Percentiles rank a stretch among this genome's conserved stretches.
Evolutionary conservation across 2,888 invertebrate species (phyloP).

Genomic region (Timema podura): DNA sequence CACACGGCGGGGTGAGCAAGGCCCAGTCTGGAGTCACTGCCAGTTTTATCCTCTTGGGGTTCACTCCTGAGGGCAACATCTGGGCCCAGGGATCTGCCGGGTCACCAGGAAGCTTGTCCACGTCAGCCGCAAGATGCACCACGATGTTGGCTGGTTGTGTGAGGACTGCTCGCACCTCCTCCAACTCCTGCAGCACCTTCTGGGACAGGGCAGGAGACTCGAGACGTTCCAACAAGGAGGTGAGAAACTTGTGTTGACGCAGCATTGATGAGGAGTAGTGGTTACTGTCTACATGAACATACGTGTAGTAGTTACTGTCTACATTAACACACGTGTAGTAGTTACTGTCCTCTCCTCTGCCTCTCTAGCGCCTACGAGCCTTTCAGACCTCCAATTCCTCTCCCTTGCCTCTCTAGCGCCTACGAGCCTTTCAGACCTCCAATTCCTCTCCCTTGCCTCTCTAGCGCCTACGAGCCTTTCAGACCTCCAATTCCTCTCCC

Average conservation of each 20-base stretch:
- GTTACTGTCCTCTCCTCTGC: conserved; percentile 58
- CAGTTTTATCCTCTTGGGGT: conserved; percentile 35
- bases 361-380: no score
- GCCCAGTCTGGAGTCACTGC: conserved; percentile 48
- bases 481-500: no score
- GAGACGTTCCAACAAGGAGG: conserved; percentile 58
- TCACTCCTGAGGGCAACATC: conserved; percentile 40
- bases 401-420: no score
- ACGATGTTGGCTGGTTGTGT: conserved; percentile 58
- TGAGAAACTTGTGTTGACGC: conserved; percentile 72
- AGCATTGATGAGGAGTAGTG: conserved; percentile 65
- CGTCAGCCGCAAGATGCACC: conserved; percentile 69
- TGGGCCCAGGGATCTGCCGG: conserved; percentile 54
- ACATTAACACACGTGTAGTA: conserved; percentile 55
- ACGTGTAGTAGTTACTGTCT: conserved; percentile 67
- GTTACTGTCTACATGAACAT: conserved; percentile 59
- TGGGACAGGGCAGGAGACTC: conserved; percentile 49
- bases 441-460: no score
- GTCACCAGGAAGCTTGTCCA: conserved; percentile 54
- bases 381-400: no score
- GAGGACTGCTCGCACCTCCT: conserved; percentile 55
- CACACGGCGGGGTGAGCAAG: conserved; percentile 43
- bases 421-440: no score
- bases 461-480: no score
- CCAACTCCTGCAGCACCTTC: conserved; percentile 45